A percentile compares a stretch with the other conserved stretches of the same genome.
Conservation (phyloP, 1,140 invertebrate species). For the Phortica variegata region DNA sequence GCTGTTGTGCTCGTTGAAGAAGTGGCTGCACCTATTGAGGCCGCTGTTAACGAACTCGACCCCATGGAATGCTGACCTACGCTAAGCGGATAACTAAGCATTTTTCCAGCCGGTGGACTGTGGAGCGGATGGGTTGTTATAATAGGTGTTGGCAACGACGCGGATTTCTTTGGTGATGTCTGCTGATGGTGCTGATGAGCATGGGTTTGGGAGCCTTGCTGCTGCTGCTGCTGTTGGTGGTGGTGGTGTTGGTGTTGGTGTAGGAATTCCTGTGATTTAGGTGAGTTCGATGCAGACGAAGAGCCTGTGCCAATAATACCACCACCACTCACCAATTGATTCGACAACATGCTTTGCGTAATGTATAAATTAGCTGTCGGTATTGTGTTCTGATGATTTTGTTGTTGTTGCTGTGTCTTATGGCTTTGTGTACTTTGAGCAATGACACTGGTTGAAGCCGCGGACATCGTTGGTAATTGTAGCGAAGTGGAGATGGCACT, state of each 20-base stretch:
- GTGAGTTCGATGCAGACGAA: slow-evolving; percentile 5
- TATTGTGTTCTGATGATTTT: slow-evolving; percentile 15
- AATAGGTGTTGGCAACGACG: slow-evolving; percentile 43
- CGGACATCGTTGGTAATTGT: background rate
- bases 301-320: slow-evolving; percentile 15
- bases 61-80: background rate
- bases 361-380: too few relatives aligned
- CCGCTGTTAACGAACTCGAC: too few relatives aligned
- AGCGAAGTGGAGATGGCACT: slow-evolving; percentile 36
- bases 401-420: slow-evolving; percentile 1
- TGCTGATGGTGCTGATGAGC: too few relatives aligned
- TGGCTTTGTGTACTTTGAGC: background rate
- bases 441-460: background rate
- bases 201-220: too few relatives aligned
- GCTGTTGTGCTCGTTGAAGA: slow-evolving; percentile 4
- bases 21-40: too few relatives aligned
- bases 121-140: slow-evolving; percentile 27
- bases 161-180: slow-evolving; percentile 49
- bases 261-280: slow-evolving; percentile 18
- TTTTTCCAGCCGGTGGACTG: slow-evolving; percentile 40
- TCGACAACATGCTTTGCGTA: background rate
- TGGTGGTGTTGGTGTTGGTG: slow-evolving; percentile 8
- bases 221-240: slow-evolving; percentile 10
- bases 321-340: slow-evolving; percentile 1
- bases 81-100: slow-evolving; percentile 22